Conservation (phyloP, 2,888 invertebrate species). For the Caenorhabditis panamensis region DNA sequence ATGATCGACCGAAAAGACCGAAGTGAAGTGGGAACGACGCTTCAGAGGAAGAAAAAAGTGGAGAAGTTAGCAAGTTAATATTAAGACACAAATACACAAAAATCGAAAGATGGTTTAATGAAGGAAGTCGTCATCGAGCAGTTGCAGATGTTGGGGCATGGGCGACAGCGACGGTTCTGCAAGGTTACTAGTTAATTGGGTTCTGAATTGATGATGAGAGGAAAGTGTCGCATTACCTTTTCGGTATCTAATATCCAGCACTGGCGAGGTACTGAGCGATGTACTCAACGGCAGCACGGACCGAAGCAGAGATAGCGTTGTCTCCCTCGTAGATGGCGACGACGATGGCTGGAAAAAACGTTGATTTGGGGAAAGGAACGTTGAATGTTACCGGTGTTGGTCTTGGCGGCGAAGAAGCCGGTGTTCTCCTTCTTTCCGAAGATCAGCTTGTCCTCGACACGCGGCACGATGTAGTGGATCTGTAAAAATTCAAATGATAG, state of each 20-base stretch:
- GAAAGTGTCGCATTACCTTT: slow-evolving; percentile 35
- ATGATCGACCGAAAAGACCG: slow-evolving; percentile 34
- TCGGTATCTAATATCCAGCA: slow-evolving; percentile 71
- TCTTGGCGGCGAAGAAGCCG: slow-evolving; percentile 80
- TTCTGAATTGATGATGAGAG: slow-evolving; percentile 6
- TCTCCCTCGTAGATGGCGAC: slow-evolving; percentile 81
- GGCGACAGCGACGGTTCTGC: neutral
- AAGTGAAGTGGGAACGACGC: slow-evolving; percentile 6
- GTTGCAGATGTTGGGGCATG: neutral
- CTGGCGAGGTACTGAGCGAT: slow-evolving; percentile 73
- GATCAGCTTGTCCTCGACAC: slow-evolving; percentile 79
- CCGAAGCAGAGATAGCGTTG: slow-evolving; percentile 71
- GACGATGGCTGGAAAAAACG: slow-evolving; percentile 69
- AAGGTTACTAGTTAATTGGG: slow-evolving; percentile 27
- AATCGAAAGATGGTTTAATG: neutral
- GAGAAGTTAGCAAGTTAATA: slow-evolving; percentile 10
- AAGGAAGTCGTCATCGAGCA: neutral
- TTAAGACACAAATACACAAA: slow-evolving; percentile 20
- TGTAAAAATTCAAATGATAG: slow-evolving; percentile 27
- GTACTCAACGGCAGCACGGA: slow-evolving; percentile 78
- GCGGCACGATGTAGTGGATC: slow-evolving; percentile 81
- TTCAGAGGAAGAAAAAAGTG: slow-evolving; percentile 13
- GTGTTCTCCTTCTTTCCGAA: slow-evolving; percentile 81
- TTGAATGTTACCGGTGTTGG: slow-evolving; percentile 69
- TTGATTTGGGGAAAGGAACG: neutral